These are phyloP conservation scores for Dusona sp. DNA, from an alignment of 2,888 invertebrate genomes.

Conservation along the genomic window DNA sequence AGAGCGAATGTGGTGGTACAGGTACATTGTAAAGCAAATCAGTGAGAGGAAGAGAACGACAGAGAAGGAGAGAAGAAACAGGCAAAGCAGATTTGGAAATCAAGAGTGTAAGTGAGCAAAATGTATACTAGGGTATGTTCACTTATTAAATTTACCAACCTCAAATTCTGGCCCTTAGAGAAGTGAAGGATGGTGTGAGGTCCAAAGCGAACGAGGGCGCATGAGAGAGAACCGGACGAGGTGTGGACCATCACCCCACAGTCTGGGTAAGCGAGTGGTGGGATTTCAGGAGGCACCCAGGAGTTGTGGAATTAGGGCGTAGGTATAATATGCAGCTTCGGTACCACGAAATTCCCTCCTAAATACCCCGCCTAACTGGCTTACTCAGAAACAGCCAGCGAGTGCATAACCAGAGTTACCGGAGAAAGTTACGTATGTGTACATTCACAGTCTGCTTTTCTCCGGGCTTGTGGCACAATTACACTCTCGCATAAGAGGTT, in stretches of 20 bases:
- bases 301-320: conserved; percentile 68
- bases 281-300: conserved; percentile 69
- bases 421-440: conserved; percentile 56
- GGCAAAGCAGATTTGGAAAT: conserved; percentile 42
- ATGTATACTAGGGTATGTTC: conserved; percentile 71
- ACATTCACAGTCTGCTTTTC: conserved; percentile 62
- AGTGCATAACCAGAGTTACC: conserved; percentile 48
- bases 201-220: conserved; percentile 59
- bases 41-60: conserved; percentile 35
- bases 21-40: conserved; percentile 69
- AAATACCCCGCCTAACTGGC: conserved; percentile 84
- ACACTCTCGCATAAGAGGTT: conserved; percentile 71
- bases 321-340: conserved; percentile 83
- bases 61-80: conserved; percentile 21
- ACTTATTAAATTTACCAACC: conserved; percentile 84
- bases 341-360: conserved; percentile 81
- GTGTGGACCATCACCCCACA: conserved; percentile 60
- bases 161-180: conserved; percentile 79
- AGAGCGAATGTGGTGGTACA: conserved; percentile 54
- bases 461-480: conserved; percentile 48
- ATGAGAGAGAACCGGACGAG: conserved; percentile 72
- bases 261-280: conserved; percentile 55
- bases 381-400: conserved; percentile 71
- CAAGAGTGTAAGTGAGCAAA: conserved; percentile 52
- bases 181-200: conserved; percentile 59